These are phyloP conservation scores for Noctilio leporinus DNA, from an alignment of 2,113 vertebrate species.

Conservation along the genomic window DNA sequence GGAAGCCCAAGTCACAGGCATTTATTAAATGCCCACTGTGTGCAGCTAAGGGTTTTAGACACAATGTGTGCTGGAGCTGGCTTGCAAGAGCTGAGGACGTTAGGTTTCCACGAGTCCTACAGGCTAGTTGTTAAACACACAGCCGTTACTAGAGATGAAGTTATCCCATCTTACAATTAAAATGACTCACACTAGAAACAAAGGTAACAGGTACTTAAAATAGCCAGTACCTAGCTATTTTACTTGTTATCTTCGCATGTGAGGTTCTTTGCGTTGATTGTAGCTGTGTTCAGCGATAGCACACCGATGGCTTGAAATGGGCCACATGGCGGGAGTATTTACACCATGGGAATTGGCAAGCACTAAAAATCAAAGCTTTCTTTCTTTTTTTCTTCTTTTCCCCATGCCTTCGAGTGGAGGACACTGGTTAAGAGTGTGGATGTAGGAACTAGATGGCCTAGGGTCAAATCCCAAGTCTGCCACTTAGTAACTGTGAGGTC, in stretches of 20 bases:
- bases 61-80: fast-evolving
- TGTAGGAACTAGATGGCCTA: not conserved
- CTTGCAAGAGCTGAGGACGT: not conserved
- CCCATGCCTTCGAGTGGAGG: not conserved
- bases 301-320: not conserved
- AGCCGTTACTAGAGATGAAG: not conserved
- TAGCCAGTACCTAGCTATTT: fast-evolving
- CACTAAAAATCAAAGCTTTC: not conserved
- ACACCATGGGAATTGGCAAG: not conserved
- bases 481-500: not conserved
- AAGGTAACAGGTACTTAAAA: not conserved
- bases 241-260: not conserved
- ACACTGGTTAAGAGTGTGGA: not conserved
- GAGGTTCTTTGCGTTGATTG: too few species aligned
- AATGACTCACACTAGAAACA: not conserved
- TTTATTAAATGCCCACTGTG: not conserved
- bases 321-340: fast-evolving
- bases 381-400: not conserved
- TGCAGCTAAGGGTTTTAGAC: not conserved
- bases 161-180: not conserved
- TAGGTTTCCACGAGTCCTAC: not conserved
- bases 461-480: not conserved
- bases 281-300: fast-evolving
- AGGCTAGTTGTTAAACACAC: not conserved
- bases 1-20: too few species aligned